Conservation (phyloP, 1,140 invertebrate species). For the Lasioglossum albipes region DNA sequence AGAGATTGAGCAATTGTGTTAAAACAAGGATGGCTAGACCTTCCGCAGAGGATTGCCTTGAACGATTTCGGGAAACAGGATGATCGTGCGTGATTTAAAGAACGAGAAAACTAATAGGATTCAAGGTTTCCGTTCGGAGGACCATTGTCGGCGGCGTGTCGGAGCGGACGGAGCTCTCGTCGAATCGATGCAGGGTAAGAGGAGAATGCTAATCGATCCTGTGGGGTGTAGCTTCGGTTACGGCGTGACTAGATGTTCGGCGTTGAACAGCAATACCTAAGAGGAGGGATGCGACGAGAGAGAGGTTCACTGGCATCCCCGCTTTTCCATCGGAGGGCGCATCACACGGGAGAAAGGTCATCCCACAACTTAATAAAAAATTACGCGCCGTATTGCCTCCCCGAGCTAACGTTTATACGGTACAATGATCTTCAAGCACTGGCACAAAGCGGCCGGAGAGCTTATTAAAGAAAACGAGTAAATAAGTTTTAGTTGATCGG, state of each 20-base stretch:
- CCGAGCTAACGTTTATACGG: conserved; percentile 52
- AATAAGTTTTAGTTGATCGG: conserved; percentile 52
- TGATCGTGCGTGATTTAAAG: no score
- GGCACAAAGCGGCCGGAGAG: conserved; percentile 57
- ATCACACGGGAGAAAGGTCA: conserved; percentile 63
- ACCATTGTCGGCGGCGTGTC: no score
- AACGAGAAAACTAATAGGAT: no score
- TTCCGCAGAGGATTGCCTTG: no score
- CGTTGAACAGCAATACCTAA: conserved; percentile 36
- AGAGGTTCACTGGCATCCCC: conserved; percentile 61
- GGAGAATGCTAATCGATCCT: conserved; percentile 31
- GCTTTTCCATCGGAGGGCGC: conserved; percentile 52
- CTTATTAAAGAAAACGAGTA: conserved; percentile 63
- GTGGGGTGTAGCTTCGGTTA: not conserved
- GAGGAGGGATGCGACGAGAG: conserved; percentile 51
- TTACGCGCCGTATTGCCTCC: conserved; percentile 53
- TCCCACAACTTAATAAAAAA: conserved; percentile 63
- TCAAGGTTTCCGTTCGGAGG: no score
- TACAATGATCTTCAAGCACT: conserved; percentile 57
- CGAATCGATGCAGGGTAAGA: not conserved
- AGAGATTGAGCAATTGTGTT: no score
- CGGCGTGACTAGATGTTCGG: conserved; percentile 20
- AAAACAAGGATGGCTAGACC: no score
- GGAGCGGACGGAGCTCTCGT: no score
- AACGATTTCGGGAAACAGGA: no score